Conservation (phyloP, 2,797 vertebrate genomes). For the Sciurus vulgaris region DNA sequence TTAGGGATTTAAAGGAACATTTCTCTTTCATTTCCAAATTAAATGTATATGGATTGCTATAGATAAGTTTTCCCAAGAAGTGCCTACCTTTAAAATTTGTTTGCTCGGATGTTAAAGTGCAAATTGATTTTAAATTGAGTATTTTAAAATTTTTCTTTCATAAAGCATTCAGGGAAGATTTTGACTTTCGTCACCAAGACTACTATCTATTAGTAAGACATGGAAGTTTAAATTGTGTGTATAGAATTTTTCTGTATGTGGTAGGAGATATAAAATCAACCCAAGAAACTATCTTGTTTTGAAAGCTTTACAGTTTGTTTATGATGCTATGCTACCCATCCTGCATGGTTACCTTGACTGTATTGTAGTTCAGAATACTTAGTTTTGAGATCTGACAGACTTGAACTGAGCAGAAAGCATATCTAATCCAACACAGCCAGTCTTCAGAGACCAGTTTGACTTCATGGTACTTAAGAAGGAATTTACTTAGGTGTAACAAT, state of each 20-base stretch:
- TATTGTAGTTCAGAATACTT: conserved; percentile 6
- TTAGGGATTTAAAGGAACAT: conserved; percentile 47
- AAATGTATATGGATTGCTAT: neutral
- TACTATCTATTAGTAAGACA: neutral
- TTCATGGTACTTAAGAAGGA: conserved; percentile 38
- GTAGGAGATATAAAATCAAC: neutral
- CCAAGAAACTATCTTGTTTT: neutral
- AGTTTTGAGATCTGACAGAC: neutral
- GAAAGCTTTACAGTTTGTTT: neutral
- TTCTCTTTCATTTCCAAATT: conserved; percentile 23
- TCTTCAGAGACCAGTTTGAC: neutral
- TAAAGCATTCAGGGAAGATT: neutral
- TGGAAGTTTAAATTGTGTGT: neutral
- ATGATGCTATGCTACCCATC: neutral
- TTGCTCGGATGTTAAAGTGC: neutral
- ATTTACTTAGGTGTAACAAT: neutral
- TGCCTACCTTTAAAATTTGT: conserved; percentile 25
- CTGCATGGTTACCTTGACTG: neutral
- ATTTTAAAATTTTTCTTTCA: conserved; percentile 29
- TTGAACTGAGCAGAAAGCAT: conserved; percentile 2
- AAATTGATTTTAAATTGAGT: conserved; percentile 41
- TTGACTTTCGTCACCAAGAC: neutral
- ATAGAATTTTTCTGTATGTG: neutral
- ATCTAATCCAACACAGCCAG: neutral
- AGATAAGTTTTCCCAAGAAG: conserved; percentile 28